phyloP scores from a whole-genome alignment of 2,797 vertebrate genomes.

The Poecilia gillii region DNA sequence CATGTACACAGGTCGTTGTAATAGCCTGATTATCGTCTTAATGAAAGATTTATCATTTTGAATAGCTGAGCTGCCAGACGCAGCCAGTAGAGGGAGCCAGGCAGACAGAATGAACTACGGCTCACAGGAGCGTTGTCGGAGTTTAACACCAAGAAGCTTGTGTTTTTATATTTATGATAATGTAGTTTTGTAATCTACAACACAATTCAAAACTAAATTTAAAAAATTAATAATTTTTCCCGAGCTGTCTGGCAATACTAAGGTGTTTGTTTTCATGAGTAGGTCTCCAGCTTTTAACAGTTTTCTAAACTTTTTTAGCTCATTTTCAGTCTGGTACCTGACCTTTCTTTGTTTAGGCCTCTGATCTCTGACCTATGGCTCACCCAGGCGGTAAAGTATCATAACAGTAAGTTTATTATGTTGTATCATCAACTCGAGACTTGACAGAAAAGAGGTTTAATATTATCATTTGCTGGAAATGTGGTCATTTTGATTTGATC shows the following conservation, averaged over 20 bases:
- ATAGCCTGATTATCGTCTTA: neutral
- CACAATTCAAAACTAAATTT: neutral
- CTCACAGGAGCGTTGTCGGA: neutral
- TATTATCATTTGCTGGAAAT: neutral
- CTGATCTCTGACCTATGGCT: too few species aligned
- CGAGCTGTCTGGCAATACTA: neutral
- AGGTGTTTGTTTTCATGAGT: neutral
- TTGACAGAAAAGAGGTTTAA: neutral
- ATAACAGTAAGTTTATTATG: too few species aligned
- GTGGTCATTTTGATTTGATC: neutral
- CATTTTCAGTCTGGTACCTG: neutral
- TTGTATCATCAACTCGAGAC: neutral
- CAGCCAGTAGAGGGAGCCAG: conserved; percentile 51
- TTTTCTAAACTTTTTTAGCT: neutral
- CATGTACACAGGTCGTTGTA: too few species aligned
- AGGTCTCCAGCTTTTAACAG: neutral
- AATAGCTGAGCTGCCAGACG: neutral
- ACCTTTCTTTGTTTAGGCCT: too few species aligned
- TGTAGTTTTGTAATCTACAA: neutral
- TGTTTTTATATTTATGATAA: neutral
- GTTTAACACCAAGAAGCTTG: neutral
- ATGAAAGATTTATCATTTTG: neutral
- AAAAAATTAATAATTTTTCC: neutral
- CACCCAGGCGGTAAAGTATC: too few species aligned
- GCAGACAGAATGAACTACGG: neutral